Percentiles rank a stretch among this genome's conserved stretches.
Conservation (phyloP, 2,113 vertebrate species). For the Zingel zingel region DNA sequence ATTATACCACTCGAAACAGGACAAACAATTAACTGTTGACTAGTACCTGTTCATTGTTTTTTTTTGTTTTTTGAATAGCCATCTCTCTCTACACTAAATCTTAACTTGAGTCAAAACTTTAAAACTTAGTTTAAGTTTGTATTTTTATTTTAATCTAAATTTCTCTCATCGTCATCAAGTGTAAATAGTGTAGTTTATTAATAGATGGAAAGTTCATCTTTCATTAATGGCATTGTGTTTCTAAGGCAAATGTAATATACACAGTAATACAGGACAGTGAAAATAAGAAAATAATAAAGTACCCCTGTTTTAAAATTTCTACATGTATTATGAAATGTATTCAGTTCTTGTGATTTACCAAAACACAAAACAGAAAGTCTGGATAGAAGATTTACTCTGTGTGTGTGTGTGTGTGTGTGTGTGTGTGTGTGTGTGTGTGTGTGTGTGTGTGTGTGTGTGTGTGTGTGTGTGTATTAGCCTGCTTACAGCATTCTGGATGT, state of each 20-base stretch:
- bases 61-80: neutral
- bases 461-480: constrained; percentile 26
- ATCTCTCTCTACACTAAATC: neutral
- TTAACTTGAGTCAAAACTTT: neutral
- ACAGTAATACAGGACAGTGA: neutral
- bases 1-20: neutral
- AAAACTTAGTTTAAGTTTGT: neutral
- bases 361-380: no score
- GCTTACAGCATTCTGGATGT: constrained; percentile 81
- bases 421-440: neutral
- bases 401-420: no score
- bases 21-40: neutral
- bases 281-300: neutral
- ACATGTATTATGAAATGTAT: neutral
- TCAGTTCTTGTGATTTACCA: no score
- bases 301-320: neutral
- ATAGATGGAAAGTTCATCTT: neutral
- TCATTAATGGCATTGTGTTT: neutral
- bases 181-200: neutral
- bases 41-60: neutral
- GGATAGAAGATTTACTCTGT: no score
- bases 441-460: neutral
- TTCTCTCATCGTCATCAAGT: neutral
- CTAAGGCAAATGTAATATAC: neutral
- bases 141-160: neutral